Evolutionary conservation across 2,888 invertebrate species (phyloP), one percentile per base, ranked within the genome.

Genomic region (Achlya flavicornis): DNA sequence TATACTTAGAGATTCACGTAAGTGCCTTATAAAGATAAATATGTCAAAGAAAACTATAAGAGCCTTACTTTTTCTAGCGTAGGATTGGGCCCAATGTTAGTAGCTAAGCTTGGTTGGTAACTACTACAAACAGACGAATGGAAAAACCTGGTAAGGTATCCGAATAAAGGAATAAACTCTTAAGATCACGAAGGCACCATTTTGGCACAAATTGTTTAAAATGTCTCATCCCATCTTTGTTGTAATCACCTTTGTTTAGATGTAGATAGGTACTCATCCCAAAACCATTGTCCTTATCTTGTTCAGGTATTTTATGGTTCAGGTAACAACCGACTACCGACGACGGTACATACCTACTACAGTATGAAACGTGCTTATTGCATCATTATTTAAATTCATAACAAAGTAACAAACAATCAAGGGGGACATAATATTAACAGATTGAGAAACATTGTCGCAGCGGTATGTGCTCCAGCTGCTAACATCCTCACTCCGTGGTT

Each of bases 391-490:
- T 46, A 0, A 46, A 48, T 10, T 16, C 1, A 16, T 8, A 6
- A 48, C 14, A 48, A 41, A 41, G 19, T 10, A 41, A 19, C 26
- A 1, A 26, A 33, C 4, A 38, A 26, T 60, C 12, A 26, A 60
- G 19, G 19, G 16, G 60, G 60, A 12, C 41, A 41, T 19, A 26
- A 43, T 60, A 60, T 12, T 12, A 26, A 60, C 38, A 64, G n/a
- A 72, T 68, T 69, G 67, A 70, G 66, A 73, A 68, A 73, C 71
- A 71, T 69, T 69, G 70, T 69, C 72, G 59, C 61, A 16, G n/a
- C 71, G 74, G 71, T 75, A 77, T 75, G 78, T 64, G 61, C 41
- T 58, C 76, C 76, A 76, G 77, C 78, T 75, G 78, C 70, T 69
- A 62, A 61, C 69, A 67, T 69, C 35, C 58, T 35, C 32, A 38